Conservation (phyloP, 1,140 invertebrate species). For the Nymphalis io region DNA sequence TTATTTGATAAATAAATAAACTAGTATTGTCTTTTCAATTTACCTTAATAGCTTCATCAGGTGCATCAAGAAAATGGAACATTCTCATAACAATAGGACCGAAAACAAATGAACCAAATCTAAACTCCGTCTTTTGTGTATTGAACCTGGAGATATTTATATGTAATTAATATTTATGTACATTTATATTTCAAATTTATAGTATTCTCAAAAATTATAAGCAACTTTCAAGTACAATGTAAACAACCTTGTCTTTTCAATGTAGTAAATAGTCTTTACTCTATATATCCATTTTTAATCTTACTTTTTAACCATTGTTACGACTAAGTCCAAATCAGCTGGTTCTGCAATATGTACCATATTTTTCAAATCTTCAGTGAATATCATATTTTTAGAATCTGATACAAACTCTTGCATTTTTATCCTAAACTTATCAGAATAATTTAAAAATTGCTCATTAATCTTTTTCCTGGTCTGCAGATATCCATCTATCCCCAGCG, state of each 20-base stretch:
- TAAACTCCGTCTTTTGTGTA: constrained; percentile 85
- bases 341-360: constrained; percentile 86
- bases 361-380: constrained; percentile 92
- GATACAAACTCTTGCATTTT: constrained; percentile 85
- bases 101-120: constrained; percentile 90
- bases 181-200: not conserved
- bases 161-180: not conserved
- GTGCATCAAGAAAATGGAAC: constrained; percentile 86
- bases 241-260: too few relatives aligned
- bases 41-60: constrained; percentile 84
- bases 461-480: constrained; percentile 76
- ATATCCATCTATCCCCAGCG: constrained; percentile 84
- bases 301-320: constrained; percentile 87
- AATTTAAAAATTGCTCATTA: constrained; percentile 81
- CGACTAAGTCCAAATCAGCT: constrained; percentile 84
- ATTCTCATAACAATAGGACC: constrained; percentile 92
- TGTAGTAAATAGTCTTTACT: too few relatives aligned
- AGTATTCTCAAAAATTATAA: too few relatives aligned
- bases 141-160: constrained; percentile 83
- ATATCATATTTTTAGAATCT: constrained; percentile 84
- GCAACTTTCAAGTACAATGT: too few relatives aligned
- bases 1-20: too few relatives aligned
- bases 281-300: constrained; percentile 48
- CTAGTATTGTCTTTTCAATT: constrained; percentile 14
- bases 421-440: constrained; percentile 83